Evolutionary conservation across 2,888 invertebrate species (phyloP), one percentile per base, ranked within the genome.

Genomic region (Epistrophella euchroma): DNA sequence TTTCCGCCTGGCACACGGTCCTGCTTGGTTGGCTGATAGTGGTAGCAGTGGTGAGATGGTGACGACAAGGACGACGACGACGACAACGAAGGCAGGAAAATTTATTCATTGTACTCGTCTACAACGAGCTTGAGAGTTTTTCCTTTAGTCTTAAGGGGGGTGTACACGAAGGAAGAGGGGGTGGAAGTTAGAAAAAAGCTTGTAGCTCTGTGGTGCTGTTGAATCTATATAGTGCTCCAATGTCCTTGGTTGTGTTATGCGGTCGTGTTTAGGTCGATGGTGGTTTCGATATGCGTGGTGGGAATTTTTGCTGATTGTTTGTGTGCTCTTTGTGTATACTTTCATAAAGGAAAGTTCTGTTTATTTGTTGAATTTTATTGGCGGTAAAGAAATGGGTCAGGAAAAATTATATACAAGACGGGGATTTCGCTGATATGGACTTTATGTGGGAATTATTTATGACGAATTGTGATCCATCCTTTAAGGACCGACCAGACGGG

Each of bases 361-460:
- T 85, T 80, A 85, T 85, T 85, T 85, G 85, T 85, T 81, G 55
- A 85, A 72, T 81, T 80, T 81, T 68, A 73, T 81, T 72, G 81
- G 80, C 75, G 85, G 68, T 68, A 76, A 85, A 71, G 76, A 85
- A 81, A 81, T 85, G 76, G 85, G 85, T 85, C 85, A 85, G 80
- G 72, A 73, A 85, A 80, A 76, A 72, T 60, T 60, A 72, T 68
- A 22, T 25, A 22, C 15, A 50, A 47, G 35, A 19, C 32, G 56
- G 68, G 60, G 66, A n/a, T 66, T 45, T 50, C 58, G 19, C 19
- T 47, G 70, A 74, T 74, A 64, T 68, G 68, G 50, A 68, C 37
- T 84, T 64, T 45, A 70, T 70, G 64, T 70, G 11, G 64, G 79
- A 71, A 79, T 84, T 72, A 77, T 77, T 82, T 72, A 77, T 76